Evolutionary conservation across 2,888 invertebrate species (phyloP).

Genomic region (Apeira syringaria): DNA sequence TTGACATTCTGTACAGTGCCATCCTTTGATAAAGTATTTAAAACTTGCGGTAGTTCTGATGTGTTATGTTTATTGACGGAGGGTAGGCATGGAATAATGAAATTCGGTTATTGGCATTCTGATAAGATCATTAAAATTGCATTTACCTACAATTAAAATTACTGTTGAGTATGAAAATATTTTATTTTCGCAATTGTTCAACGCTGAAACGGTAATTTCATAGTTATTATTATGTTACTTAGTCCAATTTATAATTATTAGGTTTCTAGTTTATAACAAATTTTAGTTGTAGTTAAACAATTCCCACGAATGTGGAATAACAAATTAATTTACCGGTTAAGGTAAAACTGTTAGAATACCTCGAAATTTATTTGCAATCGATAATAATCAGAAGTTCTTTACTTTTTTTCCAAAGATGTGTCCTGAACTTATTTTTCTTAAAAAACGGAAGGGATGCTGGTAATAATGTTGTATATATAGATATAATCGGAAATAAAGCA

Average conservation of each 20-base stretch:
- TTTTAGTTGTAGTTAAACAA: constrained; percentile 10
- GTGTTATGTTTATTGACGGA: too few relatives aligned
- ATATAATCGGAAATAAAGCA: constrained; percentile 52
- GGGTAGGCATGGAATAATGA: not conserved
- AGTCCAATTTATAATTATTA: constrained; percentile 30
- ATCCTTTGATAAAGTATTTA: too few relatives aligned
- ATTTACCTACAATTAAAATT: constrained; percentile 22
- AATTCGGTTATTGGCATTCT: constrained; percentile 3
- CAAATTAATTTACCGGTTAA: constrained; percentile 19
- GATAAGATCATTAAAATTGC: constrained; percentile 19
- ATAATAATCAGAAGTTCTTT: constrained; percentile 39
- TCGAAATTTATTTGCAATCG: constrained; percentile 22
- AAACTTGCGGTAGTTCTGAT: too few relatives aligned
- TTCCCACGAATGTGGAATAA: constrained; percentile 12
- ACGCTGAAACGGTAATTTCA: not conserved
- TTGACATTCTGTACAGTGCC: not conserved
- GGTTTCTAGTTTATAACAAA: constrained; percentile 21
- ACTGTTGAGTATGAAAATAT: constrained; percentile 14
- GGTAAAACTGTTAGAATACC: constrained; percentile 2
- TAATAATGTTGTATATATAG: constrained; percentile 57
- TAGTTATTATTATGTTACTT: constrained; percentile 15
- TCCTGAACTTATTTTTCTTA: constrained; percentile 62
- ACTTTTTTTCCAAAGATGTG: constrained; percentile 55
- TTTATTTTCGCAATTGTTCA: constrained; percentile 4
- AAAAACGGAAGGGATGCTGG: constrained; percentile 49